These are phyloP conservation scores for Calycopis cecrops DNA, from an alignment of 1,140 invertebrate species.

Conservation along the genomic window DNA sequence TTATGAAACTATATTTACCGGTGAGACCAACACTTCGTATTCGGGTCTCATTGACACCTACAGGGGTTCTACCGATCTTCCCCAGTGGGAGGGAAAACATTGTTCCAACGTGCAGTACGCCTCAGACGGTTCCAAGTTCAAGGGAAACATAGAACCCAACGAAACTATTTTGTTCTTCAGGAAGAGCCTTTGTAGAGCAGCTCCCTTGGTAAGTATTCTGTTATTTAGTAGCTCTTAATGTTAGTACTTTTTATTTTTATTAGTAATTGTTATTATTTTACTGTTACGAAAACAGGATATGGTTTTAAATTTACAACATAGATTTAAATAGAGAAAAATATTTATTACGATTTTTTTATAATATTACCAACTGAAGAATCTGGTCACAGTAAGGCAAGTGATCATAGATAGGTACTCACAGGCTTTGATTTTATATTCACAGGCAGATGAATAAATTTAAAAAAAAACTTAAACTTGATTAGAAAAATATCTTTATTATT, in stretches of 20 bases:
- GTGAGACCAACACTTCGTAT: slow-evolving; percentile 75
- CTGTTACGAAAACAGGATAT: no score
- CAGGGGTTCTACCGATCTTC: slow-evolving; percentile 80
- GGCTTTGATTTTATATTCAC: no score
- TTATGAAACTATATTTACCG: slow-evolving; percentile 87
- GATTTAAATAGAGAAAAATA: no score
- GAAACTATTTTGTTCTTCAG: slow-evolving; percentile 85
- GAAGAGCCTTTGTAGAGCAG: slow-evolving; percentile 87
- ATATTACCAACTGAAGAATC: no score
- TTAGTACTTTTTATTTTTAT: not conserved
- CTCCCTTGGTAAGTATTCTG: slow-evolving; percentile 77
- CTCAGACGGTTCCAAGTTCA: slow-evolving; percentile 91
- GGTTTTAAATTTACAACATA: no score
- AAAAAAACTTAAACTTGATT: no score
- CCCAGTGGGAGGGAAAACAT: slow-evolving; percentile 84
- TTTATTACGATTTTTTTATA: no score
- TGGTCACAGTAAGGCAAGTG: no score
- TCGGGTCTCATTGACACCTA: slow-evolving; percentile 86
- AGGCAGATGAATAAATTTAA: no score
- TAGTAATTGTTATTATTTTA: not conserved
- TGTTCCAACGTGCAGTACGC: slow-evolving; percentile 87
- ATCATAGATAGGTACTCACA: no score
- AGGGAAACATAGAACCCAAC: slow-evolving; percentile 79
- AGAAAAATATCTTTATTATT: no score
- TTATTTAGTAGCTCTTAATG: not conserved